Conservation (phyloP, 2,888 invertebrate species). For the Lucinisca nassula region DNA sequence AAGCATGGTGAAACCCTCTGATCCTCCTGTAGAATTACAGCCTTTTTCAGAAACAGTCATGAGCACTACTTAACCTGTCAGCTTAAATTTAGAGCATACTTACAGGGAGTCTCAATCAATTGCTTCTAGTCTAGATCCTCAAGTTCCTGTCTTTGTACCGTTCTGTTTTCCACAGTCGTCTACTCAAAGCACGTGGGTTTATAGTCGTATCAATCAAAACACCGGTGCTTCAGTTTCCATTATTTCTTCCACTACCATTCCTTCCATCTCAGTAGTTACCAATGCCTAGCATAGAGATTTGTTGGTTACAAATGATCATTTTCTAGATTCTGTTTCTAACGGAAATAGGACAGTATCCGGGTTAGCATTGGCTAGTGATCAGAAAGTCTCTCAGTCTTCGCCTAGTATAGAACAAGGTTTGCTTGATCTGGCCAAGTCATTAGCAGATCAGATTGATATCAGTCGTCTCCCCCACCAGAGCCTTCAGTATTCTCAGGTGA, state of each 20-base stretch:
- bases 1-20: not conserved
- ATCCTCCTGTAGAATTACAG: not conserved
- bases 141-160: not conserved
- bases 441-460: not conserved
- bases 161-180: not conserved
- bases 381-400: not conserved
- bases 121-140: not conserved
- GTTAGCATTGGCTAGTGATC: not conserved
- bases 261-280: not conserved
- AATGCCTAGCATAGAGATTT: not conserved
- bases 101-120: not conserved
- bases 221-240: not conserved
- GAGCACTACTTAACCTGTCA: not conserved
- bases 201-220: not conserved
- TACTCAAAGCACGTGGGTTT: not conserved
- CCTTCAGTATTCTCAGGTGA: not conserved
- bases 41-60: not conserved
- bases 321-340: not conserved
- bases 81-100: not conserved
- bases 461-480: not conserved
- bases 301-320: not conserved
- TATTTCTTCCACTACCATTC: not conserved
- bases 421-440: not conserved
- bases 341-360: not conserved
- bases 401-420: not conserved